Evolutionary conservation across 2,888 invertebrate genomes (phyloP).

Genomic region (Macrosoma leucophasiata): DNA sequence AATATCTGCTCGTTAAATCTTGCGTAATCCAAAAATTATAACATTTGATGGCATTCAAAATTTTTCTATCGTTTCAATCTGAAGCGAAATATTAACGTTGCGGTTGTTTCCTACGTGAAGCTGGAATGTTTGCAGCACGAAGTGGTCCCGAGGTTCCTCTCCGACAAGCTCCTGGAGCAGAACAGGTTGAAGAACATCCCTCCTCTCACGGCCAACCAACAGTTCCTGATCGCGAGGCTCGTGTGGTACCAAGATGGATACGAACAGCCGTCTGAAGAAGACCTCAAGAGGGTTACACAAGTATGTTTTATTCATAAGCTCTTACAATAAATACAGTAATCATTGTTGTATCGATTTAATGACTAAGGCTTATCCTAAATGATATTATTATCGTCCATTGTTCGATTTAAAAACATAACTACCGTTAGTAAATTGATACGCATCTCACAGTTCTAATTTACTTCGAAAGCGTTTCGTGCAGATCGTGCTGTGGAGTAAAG

Average conservation of each 20-base stretch:
- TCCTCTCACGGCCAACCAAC: slow-evolving; percentile 90
- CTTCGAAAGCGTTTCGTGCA: too few relatives aligned
- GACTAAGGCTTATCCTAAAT: too few relatives aligned
- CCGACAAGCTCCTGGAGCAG: slow-evolving; percentile 78
- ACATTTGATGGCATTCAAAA: too few relatives aligned
- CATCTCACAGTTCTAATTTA: too few relatives aligned
- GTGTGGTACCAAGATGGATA: slow-evolving; percentile 98
- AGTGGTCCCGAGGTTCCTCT: slow-evolving; percentile 76
- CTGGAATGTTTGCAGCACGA: slow-evolving; percentile 70
- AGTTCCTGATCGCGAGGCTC: slow-evolving; percentile 95
- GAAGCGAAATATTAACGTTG: slow-evolving; percentile 54
- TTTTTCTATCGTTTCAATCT: slow-evolving; percentile 20
- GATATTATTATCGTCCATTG: too few relatives aligned
- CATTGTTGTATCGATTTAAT: too few relatives aligned
- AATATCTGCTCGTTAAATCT: too few relatives aligned
- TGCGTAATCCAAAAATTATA: too few relatives aligned
- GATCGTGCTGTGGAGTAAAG: too few relatives aligned
- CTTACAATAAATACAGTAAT: too few relatives aligned
- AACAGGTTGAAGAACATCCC: slow-evolving; percentile 79
- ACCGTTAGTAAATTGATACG: too few relatives aligned
- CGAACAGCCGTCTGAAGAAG: slow-evolving; percentile 96
- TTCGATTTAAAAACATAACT: too few relatives aligned
- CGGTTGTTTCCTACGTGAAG: slow-evolving; percentile 65
- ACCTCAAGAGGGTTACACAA: slow-evolving; percentile 90
- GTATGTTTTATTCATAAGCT: slow-evolving; percentile 58